Percentiles rank a stretch among this genome's conserved stretches.
phyloP scores from a whole-genome alignment of 1,140 invertebrate genomes.

The Pachypeltis micranthus region DNA sequence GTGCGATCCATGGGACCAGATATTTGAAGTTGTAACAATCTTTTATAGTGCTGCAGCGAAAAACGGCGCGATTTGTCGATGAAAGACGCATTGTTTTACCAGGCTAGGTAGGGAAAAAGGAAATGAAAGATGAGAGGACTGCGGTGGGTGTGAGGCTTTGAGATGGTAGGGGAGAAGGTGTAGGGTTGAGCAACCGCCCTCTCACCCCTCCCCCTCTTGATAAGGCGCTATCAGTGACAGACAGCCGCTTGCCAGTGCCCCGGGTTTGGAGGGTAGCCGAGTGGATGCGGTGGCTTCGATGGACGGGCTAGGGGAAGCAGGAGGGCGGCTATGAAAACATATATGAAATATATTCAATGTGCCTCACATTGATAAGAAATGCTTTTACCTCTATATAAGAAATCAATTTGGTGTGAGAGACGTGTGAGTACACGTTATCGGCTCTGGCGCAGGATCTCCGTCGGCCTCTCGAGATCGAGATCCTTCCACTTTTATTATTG shows the following conservation, averaged over 20 bases:
- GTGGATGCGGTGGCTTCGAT: neutral
- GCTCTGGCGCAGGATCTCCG: neutral
- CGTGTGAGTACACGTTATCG: neutral
- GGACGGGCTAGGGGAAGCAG: neutral
- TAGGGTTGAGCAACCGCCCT: neutral
- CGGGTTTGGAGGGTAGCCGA: no score
- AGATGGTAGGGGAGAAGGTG: neutral
- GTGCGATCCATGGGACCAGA: no score
- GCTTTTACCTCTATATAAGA: conserved; percentile 17
- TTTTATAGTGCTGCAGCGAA: no score
- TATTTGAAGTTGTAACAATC: no score
- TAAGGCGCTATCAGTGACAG: conserved; percentile 3
- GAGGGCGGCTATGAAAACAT: conserved; percentile 19
- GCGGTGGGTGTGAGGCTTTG: neutral
- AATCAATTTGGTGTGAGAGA: conserved; percentile 17
- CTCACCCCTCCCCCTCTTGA: neutral
- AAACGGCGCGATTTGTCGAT: neutral
- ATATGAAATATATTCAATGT: conserved; percentile 23
- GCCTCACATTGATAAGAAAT: conserved; percentile 12
- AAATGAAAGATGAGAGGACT: neutral
- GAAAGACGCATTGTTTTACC: neutral
- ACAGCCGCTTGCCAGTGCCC: neutral
- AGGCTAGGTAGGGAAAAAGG: neutral
- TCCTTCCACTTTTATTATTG: neutral
- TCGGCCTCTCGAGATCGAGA: neutral